Conservation (phyloP, 2,113 vertebrate species). For the Hemiprocne comata region DNA sequence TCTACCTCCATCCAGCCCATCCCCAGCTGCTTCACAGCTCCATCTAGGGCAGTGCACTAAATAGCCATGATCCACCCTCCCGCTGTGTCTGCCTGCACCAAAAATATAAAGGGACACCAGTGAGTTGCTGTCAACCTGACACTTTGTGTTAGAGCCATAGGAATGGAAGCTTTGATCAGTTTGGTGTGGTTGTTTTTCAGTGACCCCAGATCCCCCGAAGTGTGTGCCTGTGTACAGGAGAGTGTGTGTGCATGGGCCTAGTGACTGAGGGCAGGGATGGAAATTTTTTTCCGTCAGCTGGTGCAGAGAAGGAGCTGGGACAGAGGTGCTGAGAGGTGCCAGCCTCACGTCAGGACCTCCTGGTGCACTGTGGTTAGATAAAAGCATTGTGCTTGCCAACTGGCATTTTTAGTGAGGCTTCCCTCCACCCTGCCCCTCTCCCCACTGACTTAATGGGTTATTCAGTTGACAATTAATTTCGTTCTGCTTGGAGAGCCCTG, state of each 20-base stretch:
- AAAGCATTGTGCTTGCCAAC: not conserved
- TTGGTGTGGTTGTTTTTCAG: not conserved
- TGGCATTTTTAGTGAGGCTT: not conserved
- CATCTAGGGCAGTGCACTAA: constrained; percentile 58
- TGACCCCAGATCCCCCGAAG: not conserved
- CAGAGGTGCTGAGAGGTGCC: not conserved
- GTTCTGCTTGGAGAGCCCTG: not conserved
- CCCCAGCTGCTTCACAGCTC: constrained; percentile 62
- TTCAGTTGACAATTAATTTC: not conserved
- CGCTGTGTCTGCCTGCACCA: not conserved
- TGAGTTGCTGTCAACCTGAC: not conserved
- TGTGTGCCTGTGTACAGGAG: not conserved
- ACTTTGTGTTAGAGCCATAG: rapidly evolving
- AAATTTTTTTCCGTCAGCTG: not conserved
- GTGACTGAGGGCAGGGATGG: not conserved
- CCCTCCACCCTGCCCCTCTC: not conserved
- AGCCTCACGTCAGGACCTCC: not conserved
- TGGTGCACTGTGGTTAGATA: not conserved
- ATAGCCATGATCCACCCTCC: not conserved
- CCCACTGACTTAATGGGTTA: not conserved
- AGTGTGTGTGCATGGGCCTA: rapidly evolving
- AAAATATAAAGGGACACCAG: constrained; percentile 26
- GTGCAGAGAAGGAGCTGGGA: not conserved
- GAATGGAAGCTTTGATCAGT: not conserved
- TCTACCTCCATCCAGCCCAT: not conserved